A percentile compares a stretch with the other conserved stretches of the same genome.
phyloP scores from a whole-genome alignment of 2,113 vertebrate genomes.

The Tragelaphus buxtoni region DNA sequence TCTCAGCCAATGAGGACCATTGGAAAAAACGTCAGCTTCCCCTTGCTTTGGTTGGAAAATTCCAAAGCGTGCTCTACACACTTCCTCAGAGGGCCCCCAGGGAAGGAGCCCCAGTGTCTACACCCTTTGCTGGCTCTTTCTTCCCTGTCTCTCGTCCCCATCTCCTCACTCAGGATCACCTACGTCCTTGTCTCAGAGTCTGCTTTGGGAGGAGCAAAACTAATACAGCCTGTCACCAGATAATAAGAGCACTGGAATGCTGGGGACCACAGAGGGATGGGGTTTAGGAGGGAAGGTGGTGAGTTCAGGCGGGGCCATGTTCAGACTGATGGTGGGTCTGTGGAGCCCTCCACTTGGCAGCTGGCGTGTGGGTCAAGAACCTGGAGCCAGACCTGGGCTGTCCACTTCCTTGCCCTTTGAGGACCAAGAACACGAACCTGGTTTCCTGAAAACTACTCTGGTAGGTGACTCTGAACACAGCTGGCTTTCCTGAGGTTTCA shows the following conservation, averaged over 20 bases:
- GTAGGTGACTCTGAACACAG: not conserved
- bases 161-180: not conserved
- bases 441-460: not conserved
- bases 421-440: not conserved
- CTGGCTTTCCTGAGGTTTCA: not conserved
- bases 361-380: not conserved
- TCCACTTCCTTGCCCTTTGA: not conserved
- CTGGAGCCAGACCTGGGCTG: not conserved
- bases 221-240: not conserved
- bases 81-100: not conserved
- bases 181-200: not conserved
- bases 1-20: not conserved
- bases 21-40: not conserved
- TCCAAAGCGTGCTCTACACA: not conserved
- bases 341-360: not conserved
- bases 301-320: not conserved
- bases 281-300: not conserved
- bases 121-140: not conserved
- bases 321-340: not conserved
- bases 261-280: not conserved
- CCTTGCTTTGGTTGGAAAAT: not conserved
- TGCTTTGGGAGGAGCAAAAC: not conserved
- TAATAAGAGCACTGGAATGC: not conserved
- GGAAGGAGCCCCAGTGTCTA: not conserved
- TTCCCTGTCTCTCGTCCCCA: not conserved